A percentile compares a stretch with the other conserved stretches of the same genome.
Conservation (phyloP, 2,797 vertebrate species). For the Streptopelia turtur region DNA sequence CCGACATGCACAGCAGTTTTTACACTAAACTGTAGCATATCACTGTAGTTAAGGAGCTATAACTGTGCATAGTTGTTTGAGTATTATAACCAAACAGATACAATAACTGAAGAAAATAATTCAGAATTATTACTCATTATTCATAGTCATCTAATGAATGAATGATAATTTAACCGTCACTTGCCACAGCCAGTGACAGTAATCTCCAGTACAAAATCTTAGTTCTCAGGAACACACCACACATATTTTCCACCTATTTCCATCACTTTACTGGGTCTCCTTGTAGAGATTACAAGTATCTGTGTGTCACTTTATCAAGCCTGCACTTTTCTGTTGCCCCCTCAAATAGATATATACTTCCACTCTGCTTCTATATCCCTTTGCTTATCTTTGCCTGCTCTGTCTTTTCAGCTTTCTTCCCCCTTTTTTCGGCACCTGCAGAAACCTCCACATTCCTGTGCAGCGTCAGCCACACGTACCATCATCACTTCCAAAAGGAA, state of each 20-base stretch:
- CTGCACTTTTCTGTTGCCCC: not conserved
- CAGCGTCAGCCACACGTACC: not conserved
- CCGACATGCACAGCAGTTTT: not conserved
- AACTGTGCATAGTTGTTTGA: not conserved
- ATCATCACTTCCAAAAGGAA: not conserved
- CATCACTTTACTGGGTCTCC: not conserved
- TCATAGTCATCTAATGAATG: not conserved
- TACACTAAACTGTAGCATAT: not conserved
- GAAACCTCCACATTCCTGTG: not conserved
- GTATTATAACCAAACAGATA: not conserved
- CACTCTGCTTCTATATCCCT: not conserved
- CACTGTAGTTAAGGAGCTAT: not conserved
- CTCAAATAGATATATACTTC: not conserved
- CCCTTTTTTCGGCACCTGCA: not conserved
- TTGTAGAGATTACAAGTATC: accelerated
- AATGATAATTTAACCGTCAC: not conserved
- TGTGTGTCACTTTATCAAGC: not conserved
- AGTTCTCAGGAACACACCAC: not conserved
- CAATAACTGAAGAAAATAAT: not conserved
- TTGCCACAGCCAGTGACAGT: not conserved
- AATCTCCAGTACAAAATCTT: not conserved
- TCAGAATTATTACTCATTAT: not conserved
- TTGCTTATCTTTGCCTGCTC: not conserved
- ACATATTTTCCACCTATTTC: not conserved
- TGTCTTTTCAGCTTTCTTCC: not conserved